Percentiles rank a stretch among this genome's conserved stretches.
Evolutionary conservation across 2,797 vertebrate species (phyloP).

Genomic region (Trachops cirrhosus): DNA sequence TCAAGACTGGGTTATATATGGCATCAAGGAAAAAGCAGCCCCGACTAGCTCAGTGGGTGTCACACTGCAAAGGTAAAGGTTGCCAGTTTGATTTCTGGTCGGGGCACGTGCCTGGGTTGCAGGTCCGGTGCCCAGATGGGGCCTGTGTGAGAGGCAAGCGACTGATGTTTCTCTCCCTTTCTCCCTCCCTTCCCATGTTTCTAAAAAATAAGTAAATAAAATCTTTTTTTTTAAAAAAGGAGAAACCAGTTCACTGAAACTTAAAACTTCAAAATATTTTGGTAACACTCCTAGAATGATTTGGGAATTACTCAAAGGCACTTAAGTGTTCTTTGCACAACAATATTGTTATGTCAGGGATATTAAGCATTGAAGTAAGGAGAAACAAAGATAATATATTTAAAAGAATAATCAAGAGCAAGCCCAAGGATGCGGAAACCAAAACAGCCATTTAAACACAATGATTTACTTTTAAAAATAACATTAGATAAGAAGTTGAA

Average conservation of each 20-base stretch:
- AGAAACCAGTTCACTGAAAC: neutral
- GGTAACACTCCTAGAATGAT: conserved; percentile 9
- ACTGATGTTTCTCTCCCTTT: neutral
- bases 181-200: neutral
- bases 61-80: neutral
- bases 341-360: neutral
- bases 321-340: conserved; percentile 13
- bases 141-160: neutral
- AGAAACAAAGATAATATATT: neutral
- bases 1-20: neutral
- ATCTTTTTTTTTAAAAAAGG: no score
- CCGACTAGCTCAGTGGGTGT: neutral
- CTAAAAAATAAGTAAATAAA: neutral
- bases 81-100: neutral
- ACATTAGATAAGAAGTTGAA: conserved; percentile 11
- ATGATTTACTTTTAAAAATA: conserved; percentile 33
- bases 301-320: conserved; percentile 10
- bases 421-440: neutral
- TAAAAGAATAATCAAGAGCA: neutral
- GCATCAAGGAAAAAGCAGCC: neutral
- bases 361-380: neutral
- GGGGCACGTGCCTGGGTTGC: neutral
- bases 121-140: neutral
- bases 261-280: conserved; percentile 1
- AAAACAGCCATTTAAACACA: conserved; percentile 11